Conservation (phyloP, 2,888 invertebrate genomes). For the Achlya flavicornis region DNA sequence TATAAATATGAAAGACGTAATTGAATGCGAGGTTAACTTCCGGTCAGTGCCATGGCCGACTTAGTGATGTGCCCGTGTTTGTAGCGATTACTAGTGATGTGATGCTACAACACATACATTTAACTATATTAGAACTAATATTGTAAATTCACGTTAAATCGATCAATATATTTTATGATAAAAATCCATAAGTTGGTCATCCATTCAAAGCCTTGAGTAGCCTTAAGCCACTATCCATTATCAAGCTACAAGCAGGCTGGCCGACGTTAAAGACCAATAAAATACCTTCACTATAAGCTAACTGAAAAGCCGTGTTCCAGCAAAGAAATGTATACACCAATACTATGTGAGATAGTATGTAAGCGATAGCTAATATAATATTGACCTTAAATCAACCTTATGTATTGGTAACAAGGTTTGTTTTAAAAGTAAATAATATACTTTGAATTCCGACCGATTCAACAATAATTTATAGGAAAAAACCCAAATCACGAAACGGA, state of each 20-base stretch:
- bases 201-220: background rate
- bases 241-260: background rate
- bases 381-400: background rate
- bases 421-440: background rate
- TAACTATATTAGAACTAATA: too few species aligned
- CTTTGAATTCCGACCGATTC: background rate
- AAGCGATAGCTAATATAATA: background rate
- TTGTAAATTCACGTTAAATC: too few species aligned
- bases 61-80: too few species aligned
- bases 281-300: background rate
- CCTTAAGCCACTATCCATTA: background rate
- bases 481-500: conserved; percentile 11
- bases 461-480: conserved; percentile 12
- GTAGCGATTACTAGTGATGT: too few species aligned
- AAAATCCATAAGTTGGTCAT: background rate
- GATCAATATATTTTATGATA: background rate
- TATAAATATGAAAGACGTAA: too few species aligned
- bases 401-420: background rate
- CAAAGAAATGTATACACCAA: background rate
- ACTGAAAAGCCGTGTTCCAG: background rate
- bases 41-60: too few species aligned
- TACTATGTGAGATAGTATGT: too few species aligned
- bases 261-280: conserved; percentile 1
- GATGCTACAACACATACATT: too few species aligned
- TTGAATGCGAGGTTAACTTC: too few species aligned